Base-by-base conservation (phyloP, 2,888 invertebrate genomes). In the Leptopilina syphax region DNA sequence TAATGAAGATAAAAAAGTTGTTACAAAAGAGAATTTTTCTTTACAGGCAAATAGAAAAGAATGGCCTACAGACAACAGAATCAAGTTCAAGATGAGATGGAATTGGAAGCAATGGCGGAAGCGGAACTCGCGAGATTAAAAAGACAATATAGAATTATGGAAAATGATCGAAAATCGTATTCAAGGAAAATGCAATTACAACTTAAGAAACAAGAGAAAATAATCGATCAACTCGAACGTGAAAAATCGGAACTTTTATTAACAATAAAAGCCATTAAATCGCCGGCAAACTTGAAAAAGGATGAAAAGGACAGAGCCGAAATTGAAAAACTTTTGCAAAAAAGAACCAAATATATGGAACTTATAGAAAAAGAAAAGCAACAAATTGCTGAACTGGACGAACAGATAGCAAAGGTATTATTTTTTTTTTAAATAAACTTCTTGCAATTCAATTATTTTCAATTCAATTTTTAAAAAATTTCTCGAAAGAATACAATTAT, bases 101-200 rank as follows among this genome's bases (percentile, higher is more conserved):
- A 96, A 90, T 93, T 96, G 92, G 96, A 96, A 88, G 94, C 95
- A 88, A 94, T 96, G 88, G 96, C 96, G 3, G 95, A 96, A 88
- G 95, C 95, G 80, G 97, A 98, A 90, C 93, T 97, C 87, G 93
- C 94, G 24, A 95, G 97, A 83, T 92, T 98, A 65, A 96, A 96
- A 86, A 94, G 97, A 88, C 97, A 96, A 93, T 96, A 95, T 89
- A 94, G 96, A 24, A 95, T 96, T 85, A 96, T 97, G 96, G 96
- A 97, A 90, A 95, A 95, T 81, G 96, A 97, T 90, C 93, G 96
- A 1, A 93, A 94, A 12, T 94, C 95, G 0, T 96, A 96, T 87
- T 94, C 94, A 78, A 95, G 95, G 87, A 95, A 96, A 88, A 95
- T 95, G 41, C 94, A 94, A 85, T 94, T 95, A 7, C 94, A 95